Conservation (phyloP, 2,888 invertebrate genomes). For the Heliconius cydno region DNA sequence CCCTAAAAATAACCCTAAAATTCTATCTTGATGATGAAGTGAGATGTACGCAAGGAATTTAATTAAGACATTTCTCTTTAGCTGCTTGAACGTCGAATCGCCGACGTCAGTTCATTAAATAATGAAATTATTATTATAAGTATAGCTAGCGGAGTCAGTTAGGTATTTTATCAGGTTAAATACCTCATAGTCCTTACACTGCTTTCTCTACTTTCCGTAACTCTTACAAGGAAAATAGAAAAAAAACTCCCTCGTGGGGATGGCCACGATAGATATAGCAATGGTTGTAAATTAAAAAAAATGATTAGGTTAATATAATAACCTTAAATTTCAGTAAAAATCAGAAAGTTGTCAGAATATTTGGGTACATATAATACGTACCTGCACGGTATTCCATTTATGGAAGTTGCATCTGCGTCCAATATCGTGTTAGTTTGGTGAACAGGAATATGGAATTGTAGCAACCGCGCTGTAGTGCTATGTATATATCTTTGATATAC, state of each 20-base stretch:
- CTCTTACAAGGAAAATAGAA: too few species aligned
- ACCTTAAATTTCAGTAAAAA: background rate
- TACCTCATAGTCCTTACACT: too few species aligned
- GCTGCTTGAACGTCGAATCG: slow-evolving; percentile 19
- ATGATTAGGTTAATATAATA: background rate
- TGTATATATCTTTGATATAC: background rate
- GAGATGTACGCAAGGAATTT: slow-evolving; percentile 26
- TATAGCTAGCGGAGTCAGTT: background rate
- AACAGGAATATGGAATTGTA: too few species aligned
- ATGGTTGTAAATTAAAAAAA: too few species aligned
- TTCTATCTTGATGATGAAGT: slow-evolving; percentile 20
- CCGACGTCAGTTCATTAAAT: slow-evolving; percentile 3
- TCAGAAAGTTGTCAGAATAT: background rate
- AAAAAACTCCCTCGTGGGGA: too few species aligned
- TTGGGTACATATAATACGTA: too few species aligned
- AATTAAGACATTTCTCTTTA: slow-evolving; percentile 24
- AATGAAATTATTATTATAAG: background rate
- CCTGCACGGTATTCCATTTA: too few species aligned
- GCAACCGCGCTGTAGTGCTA: background rate
- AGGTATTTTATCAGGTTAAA: background rate
- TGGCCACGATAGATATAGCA: too few species aligned
- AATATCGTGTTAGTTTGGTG: too few species aligned
- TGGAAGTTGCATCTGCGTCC: too few species aligned
- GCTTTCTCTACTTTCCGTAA: too few species aligned
- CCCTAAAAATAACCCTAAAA: slow-evolving; percentile 14